Conservation (phyloP, 2,797 vertebrate genomes). For the Anabas testudineus region DNA sequence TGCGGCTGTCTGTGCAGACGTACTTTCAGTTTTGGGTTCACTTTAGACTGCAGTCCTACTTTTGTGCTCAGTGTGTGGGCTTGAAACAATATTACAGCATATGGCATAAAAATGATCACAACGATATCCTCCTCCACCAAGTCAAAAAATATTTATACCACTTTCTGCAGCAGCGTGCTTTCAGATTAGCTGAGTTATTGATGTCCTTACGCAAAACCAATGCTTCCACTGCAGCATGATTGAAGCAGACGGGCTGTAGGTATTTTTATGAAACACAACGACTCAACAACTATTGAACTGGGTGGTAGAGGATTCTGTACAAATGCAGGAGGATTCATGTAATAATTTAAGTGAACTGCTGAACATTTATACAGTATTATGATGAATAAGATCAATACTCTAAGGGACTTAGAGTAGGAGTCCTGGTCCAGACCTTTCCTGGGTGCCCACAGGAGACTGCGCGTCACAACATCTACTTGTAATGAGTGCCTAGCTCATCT, state of each 20-base stretch:
- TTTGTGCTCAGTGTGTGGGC: conserved; percentile 25
- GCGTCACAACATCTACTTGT: conserved; percentile 69
- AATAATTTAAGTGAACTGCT: no score
- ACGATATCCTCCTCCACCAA: conserved; percentile 7
- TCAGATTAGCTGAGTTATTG: neutral
- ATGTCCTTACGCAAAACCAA: neutral
- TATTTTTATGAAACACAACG: neutral
- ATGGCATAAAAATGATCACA: conserved; percentile 18
- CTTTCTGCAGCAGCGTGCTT: conserved; percentile 2
- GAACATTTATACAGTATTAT: no score
- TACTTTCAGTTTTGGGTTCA: conserved; percentile 37
- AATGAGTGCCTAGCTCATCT: conserved; percentile 66
- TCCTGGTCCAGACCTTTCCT: conserved; percentile 43
- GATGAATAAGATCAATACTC: no score
- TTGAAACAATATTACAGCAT: conserved; percentile 22
- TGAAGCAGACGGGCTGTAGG: neutral
- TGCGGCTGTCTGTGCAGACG: conserved; percentile 31
- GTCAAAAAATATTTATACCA: conserved; percentile 8
- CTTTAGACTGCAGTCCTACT: conserved; percentile 11
- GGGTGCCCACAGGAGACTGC: conserved; percentile 47
- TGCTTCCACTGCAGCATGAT: neutral
- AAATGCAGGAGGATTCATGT: neutral
- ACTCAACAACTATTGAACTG: neutral
- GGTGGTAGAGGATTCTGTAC: neutral
- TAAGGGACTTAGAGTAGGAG: conserved; percentile 36